Conservation (phyloP, 2,888 invertebrate species). For the Brachynemurus nebulosus region DNA sequence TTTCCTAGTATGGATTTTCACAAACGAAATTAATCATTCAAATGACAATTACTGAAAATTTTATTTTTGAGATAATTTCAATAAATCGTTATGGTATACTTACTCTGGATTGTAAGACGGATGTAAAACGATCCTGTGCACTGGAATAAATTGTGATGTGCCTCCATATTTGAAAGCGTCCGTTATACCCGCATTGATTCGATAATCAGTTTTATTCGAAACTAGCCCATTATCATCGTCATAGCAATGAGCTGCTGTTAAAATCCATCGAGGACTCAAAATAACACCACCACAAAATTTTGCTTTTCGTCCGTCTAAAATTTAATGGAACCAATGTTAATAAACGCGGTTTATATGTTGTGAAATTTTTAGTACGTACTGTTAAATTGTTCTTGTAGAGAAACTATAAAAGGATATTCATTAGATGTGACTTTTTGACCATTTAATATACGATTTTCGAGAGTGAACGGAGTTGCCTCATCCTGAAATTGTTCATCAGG, state of each 20-base stretch:
- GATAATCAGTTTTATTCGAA: background rate
- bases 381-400: background rate
- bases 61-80: too few species aligned
- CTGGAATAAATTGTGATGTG: background rate
- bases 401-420: slow-evolving; percentile 3
- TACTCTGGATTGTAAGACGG: background rate
- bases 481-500: too few species aligned
- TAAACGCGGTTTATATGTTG: too few species aligned
- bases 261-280: background rate
- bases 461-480: too few species aligned
- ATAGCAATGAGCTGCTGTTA: background rate
- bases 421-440: background rate
- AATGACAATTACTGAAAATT: too few species aligned
- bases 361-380: too few species aligned
- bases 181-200: background rate
- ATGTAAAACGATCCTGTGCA: background rate
- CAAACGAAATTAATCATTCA: too few species aligned
- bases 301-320: background rate
- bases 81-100: too few species aligned
- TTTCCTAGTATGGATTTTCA: too few species aligned
- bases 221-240: background rate
- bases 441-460: background rate
- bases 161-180: background rate
- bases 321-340: background rate
- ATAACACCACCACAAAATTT: slow-evolving; percentile 1